These are phyloP conservation scores for Matsumyia berberina DNA, from an alignment of 2,888 invertebrate species.

Conservation along the genomic window DNA sequence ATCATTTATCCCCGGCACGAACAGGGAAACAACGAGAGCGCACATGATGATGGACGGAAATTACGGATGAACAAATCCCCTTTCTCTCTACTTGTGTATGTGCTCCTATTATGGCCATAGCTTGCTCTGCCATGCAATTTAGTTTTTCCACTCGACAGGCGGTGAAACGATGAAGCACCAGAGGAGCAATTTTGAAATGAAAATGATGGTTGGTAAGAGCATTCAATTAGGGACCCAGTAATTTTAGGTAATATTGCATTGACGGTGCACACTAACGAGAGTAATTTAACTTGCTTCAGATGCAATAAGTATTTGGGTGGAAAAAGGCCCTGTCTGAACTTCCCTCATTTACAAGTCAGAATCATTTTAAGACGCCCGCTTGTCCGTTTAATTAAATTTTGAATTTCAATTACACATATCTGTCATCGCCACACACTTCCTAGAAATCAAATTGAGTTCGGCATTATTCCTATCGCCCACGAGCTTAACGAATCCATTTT, in stretches of 20 bases:
- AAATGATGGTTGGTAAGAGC: conserved; percentile 49
- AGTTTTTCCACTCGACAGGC: conserved; percentile 50
- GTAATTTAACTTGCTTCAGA: conserved; percentile 34
- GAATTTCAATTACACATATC: too few relatives aligned
- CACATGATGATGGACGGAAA: conserved; percentile 64
- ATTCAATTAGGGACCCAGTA: conserved; percentile 58
- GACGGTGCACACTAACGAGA: conserved; percentile 21
- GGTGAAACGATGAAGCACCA: conserved; percentile 37
- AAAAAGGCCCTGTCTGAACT: neutral
- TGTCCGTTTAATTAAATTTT: too few relatives aligned
- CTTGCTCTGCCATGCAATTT: conserved; percentile 38
- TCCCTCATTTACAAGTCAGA: too few relatives aligned
- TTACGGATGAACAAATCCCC: conserved; percentile 50
- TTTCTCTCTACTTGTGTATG: neutral
- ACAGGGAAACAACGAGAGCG: conserved; percentile 51
- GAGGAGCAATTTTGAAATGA: conserved; percentile 38
- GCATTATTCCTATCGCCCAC: too few relatives aligned
- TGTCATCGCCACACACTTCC: neutral
- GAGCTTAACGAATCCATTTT: neutral
- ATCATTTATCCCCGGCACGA: conserved; percentile 63
- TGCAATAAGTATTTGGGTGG: conserved; percentile 18
- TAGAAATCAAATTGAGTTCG: conserved; percentile 2
- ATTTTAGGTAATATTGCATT: conserved; percentile 47
- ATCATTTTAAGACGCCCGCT: too few relatives aligned
- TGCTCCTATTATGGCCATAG: conserved; percentile 18